Conservation (phyloP, 2,888 invertebrate genomes). For the Acleris holmiana region DNA sequence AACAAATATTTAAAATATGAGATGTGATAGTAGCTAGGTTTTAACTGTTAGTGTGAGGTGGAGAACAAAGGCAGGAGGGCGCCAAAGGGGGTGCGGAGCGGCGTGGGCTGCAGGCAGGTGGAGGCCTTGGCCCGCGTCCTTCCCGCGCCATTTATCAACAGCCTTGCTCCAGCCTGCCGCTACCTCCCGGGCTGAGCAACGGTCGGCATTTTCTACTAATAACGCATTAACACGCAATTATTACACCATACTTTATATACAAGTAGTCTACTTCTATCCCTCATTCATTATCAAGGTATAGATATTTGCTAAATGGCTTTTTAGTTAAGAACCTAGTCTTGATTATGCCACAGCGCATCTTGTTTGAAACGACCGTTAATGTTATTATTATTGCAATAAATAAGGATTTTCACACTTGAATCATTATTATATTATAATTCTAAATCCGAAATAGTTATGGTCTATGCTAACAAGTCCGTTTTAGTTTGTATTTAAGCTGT, state of each 20-base stretch:
- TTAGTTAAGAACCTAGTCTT: background rate
- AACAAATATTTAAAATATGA: background rate
- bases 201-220: background rate
- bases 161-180: conserved; percentile 58
- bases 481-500: no score
- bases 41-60: conserved; percentile 16
- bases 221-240: no score
- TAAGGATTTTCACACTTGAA: no score
- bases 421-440: no score
- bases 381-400: no score
- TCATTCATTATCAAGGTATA: no score
- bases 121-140: conserved; percentile 71
- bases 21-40: background rate
- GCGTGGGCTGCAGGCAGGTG: conserved; percentile 58
- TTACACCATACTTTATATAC: background rate
- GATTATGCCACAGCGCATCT: background rate
- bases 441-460: no score
- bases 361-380: background rate
- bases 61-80: conserved; percentile 30
- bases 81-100: conserved; percentile 42
- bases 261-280: no score
- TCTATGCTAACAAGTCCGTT: no score
- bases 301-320: no score
- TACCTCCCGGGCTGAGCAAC: background rate
- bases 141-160: conserved; percentile 64